Evolutionary conservation across 2,113 vertebrate genomes (phyloP).

Genomic region (Phalacrocorax pelagicus): DNA sequence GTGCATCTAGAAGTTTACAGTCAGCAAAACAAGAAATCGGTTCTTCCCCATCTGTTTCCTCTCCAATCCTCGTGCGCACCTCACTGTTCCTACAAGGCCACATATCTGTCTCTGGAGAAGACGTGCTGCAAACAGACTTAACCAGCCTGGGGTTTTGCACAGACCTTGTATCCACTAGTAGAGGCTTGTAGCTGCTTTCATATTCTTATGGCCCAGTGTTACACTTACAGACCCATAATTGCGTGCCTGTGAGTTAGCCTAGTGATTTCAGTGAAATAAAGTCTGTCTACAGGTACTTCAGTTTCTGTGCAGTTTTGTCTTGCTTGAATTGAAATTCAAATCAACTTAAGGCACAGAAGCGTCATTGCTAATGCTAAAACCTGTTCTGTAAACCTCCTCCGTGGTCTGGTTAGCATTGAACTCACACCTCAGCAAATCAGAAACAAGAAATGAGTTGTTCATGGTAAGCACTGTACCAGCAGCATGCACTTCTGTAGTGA

Average conservation of each 20-base stretch:
- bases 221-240: rapidly evolving
- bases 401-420: rapidly evolving
- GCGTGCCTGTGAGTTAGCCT: not conserved
- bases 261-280: not conserved
- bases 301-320: not conserved
- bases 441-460: not conserved
- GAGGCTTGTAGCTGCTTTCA: not conserved
- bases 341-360: not conserved
- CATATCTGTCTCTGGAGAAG: not conserved
- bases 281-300: not conserved
- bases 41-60: not conserved
- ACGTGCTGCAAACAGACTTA: not conserved
- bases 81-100: not conserved
- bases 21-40: not conserved
- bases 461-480: not conserved
- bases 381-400: not conserved
- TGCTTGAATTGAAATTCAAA: not conserved
- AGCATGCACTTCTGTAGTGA: not conserved
- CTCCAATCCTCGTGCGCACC: not conserved
- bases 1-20: not conserved
- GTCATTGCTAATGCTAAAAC: not conserved
- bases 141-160: not conserved
- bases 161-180: not conserved
- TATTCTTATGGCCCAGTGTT: rapidly evolving
- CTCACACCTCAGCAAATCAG: not conserved